Base-by-base conservation (phyloP, 2,797 vertebrate genomes). In the Margarornis squamiger region DNA sequence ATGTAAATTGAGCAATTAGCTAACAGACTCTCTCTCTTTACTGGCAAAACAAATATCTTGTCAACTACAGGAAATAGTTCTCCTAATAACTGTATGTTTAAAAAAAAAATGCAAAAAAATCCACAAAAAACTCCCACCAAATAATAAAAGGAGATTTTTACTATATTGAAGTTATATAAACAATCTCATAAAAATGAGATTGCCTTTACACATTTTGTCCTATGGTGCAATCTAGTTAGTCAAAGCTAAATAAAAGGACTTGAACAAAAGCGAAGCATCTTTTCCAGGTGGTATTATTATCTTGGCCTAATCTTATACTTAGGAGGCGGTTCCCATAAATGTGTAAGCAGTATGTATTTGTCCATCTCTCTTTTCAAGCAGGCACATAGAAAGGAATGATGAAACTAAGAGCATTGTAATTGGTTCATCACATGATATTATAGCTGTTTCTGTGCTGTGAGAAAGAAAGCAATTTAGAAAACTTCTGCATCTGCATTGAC, bases 21-120 rank as follows among this genome's bases (percentile, higher is more conserved):
- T 26, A 59, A 38, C 17, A 76, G 17, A 29, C 48, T 59, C 3
- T 57, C 4, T 63, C 34, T 45, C 18, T 80, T 66, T 61, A 57
- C 4, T 29, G 48, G 18, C 10, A 32, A 6, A 79, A 85, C 5
- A 88, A 76, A 15, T 83, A 23, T 1, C 1, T 55, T 89, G 29
- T 39, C 15, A 68, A 10, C 2, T 39, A 14, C 4, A 81, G 20
- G 13, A 71, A 48, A 46, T 58, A n/a, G 3, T 68, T 82, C 3
- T 65, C 18, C 7, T 57, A 45, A 34, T 22, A 67, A 58, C 48
- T 49, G 7, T 38, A 12, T 30, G 38, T 63, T 26, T 4, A 22
- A 34, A 59, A 30, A 26, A 5, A 23, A 3, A 23, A 29, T 22
- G 29, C 30, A 14, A 8, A 27, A 15, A 3, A 1, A 0, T 2